Conservation (phyloP, 2,113 vertebrate genomes). For the Atractosteus spatula region DNA sequence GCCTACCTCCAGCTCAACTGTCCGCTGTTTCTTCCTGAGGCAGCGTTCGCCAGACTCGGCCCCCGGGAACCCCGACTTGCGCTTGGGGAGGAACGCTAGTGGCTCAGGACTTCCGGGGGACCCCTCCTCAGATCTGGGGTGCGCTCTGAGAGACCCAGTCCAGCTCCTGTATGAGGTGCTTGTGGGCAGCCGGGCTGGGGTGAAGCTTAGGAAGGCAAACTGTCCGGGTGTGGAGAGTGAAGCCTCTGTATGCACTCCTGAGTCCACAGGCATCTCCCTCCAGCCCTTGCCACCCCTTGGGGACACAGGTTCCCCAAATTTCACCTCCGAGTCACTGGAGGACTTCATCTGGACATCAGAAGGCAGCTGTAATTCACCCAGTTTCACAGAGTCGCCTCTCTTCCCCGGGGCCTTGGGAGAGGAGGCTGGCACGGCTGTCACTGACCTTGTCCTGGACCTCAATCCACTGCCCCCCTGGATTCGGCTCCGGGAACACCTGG, state of each 20-base stretch:
- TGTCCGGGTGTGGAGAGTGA: background rate
- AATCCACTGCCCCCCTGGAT: conserved; percentile 32
- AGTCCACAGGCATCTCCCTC: conserved; percentile 23
- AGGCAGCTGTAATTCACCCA: conserved; percentile 12
- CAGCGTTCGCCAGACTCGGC: conserved; percentile 33
- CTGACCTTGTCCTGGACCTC: conserved; percentile 29
- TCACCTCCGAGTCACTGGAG: conserved; percentile 35
- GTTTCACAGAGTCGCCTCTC: background rate
- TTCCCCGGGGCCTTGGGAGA: conserved; percentile 29
- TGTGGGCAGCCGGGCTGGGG: background rate
- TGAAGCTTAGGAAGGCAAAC: conserved; percentile 8
- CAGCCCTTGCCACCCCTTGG: too few species aligned
- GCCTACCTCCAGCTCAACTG: conserved; percentile 40
- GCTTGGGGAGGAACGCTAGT: conserved; percentile 43
- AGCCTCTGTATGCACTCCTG: conserved; percentile 2
- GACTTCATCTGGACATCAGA: conserved; percentile 52
- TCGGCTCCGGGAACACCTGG: conserved; percentile 24
- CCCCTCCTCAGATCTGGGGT: background rate
- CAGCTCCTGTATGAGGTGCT: conserved; percentile 34
- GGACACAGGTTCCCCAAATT: conserved; percentile 24
- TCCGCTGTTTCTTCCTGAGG: conserved; percentile 55
- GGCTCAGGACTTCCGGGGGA: conserved; percentile 17
- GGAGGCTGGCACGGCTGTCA: conserved; percentile 20
- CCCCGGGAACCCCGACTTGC: conserved; percentile 45
- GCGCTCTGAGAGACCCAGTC: background rate